These are phyloP conservation scores for Rhyacichthys aspro DNA, from an alignment of 2,797 vertebrate genomes.

Conservation along the genomic window DNA sequence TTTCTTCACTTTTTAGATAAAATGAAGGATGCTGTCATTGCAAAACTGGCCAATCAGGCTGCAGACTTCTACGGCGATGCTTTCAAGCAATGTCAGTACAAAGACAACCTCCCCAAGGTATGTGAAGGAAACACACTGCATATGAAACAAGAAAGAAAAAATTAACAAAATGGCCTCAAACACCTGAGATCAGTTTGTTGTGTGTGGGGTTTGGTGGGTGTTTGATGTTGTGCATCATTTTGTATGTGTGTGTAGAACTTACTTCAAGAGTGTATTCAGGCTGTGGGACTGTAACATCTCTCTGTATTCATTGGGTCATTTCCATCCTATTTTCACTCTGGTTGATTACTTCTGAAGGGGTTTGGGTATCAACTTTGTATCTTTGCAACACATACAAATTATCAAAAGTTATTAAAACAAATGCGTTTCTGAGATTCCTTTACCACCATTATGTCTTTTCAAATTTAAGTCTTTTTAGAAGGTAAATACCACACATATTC, in stretches of 20 bases:
- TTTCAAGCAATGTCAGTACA: constrained; percentile 98
- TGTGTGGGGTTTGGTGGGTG: constrained; percentile 28
- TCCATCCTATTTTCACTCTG: constrained; percentile 56
- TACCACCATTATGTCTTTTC: too few species aligned
- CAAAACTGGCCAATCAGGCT: constrained; percentile 96
- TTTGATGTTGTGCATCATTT: constrained; percentile 39
- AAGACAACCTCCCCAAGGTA: constrained; percentile 98
- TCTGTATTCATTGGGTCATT: constrained; percentile 63
- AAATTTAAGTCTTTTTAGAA: too few species aligned
- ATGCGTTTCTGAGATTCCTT: too few species aligned
- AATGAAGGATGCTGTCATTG: constrained; percentile 98
- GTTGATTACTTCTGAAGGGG: constrained; percentile 39
- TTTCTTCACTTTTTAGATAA: constrained; percentile 81
- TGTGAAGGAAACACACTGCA: constrained; percentile 50
- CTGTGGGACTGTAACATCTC: constrained; percentile 49
- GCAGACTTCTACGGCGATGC: constrained; percentile 97
- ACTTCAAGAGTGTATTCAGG: constrained; percentile 20
- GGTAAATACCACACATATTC: too few species aligned
- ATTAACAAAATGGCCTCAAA: background rate
- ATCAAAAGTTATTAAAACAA: too few species aligned
- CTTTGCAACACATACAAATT: constrained; percentile 5
- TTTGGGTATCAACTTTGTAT: constrained; percentile 35
- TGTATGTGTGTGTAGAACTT: constrained; percentile 28
- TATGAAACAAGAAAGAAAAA: constrained; percentile 17
- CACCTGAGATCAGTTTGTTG: constrained; percentile 1